Conservation (phyloP, 1,140 invertebrate species). For the Drosophila seguyi region DNA sequence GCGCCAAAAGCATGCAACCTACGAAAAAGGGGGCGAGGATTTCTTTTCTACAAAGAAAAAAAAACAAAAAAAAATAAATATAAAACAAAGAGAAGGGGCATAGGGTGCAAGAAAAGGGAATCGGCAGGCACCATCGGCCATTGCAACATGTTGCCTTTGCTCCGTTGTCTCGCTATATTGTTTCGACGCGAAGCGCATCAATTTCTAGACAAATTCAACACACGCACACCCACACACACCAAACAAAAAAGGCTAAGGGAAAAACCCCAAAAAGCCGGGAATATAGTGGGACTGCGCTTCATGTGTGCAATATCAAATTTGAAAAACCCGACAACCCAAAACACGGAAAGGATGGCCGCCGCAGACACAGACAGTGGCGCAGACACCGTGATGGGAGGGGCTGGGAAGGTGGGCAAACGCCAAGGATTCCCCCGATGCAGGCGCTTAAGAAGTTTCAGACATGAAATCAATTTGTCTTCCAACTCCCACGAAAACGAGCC, state of each 20-base stretch:
- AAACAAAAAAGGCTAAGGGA: background rate
- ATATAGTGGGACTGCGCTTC: constrained; percentile 43
- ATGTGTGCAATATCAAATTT: constrained; percentile 74
- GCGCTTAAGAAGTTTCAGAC: constrained; percentile 83
- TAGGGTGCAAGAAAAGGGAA: background rate
- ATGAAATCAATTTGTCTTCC: constrained; percentile 84
- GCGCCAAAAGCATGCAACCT: constrained; percentile 69
- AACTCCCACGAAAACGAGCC: constrained; percentile 78
- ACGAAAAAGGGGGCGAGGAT: background rate
- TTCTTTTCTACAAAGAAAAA: background rate
- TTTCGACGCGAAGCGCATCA: constrained; percentile 69
- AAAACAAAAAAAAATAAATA: background rate
- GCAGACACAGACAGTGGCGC: constrained; percentile 15
- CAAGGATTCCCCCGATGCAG: constrained; percentile 71
- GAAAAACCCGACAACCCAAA: constrained; percentile 32
- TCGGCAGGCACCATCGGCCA: constrained; percentile 25
- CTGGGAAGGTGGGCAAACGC: constrained; percentile 16
- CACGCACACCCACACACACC: constrained; percentile 16
- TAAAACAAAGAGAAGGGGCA: background rate
- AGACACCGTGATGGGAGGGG: background rate
- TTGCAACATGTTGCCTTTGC: constrained; percentile 78
- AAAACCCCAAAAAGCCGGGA: constrained; percentile 13
- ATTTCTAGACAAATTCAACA: constrained; percentile 75
- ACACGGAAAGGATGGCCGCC: constrained; percentile 20
- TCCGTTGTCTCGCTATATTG: constrained; percentile 59